Evolutionary conservation across 2,888 invertebrate species (phyloP), one percentile per base, ranked within the genome.

Genomic region (Idaea biselata): DNA sequence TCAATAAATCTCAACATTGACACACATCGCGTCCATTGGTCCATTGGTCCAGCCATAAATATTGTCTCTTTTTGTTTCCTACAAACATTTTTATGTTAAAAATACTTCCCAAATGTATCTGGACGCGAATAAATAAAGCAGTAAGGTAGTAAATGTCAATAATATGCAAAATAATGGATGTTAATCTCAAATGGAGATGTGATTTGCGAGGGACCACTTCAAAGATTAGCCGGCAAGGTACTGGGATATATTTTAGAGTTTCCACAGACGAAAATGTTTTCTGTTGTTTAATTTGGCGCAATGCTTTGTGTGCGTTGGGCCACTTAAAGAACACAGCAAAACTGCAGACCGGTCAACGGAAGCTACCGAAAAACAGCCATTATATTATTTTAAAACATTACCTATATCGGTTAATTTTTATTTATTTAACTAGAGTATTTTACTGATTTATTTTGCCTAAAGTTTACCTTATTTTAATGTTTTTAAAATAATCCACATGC

Each of bases 101-200:
- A 89, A 91, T 89, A 84, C 88, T 91, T 89, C 90, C 87, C 88
- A 91, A 91, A 91, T 91, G 90, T 84, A 89, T 90, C 79, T 78
- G 86, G 79, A 81, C 80, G 79, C 77, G 73, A 83, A 91, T 91
- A 91, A 92, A 91, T 91, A 91, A 88, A 84, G 81, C 83, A 77
- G 82, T 86, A 80, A 83, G 89, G 91, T 89, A 91, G 90, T 92
- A 91, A 91, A 91, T 84, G 91, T 91, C 91, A 89, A 90, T 89
- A 91, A 89, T 89, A 92, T 91, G 89, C 88, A 91, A 91, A 91
- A 89, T 91, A 91, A 91, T 91, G 89, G 87, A 87, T 87, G 88
- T 85, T 89, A 88, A 91, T 90, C 88, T 88, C 74, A 81, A 78
- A 73, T 78, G 83, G 83, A 82, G 82, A 78, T 86, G 87, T 90